These are phyloP conservation scores for Calameuta filiformis DNA, from an alignment of 2,888 invertebrate genomes.

Conservation along the genomic window DNA sequence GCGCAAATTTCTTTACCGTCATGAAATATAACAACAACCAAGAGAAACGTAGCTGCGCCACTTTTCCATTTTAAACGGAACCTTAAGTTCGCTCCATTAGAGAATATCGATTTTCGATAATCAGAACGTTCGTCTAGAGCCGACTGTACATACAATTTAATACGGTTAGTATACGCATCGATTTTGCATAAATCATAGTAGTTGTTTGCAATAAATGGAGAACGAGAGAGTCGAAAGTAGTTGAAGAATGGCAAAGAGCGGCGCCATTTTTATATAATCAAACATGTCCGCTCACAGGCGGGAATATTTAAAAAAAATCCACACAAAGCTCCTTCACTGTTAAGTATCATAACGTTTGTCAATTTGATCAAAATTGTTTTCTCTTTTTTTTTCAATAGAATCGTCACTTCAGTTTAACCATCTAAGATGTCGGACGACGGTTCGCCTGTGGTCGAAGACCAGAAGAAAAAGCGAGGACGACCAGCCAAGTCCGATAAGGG, in stretches of 20 bases:
- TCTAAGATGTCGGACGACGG: slow-evolving; percentile 62
- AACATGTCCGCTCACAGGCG: not conserved
- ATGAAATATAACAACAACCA: not conserved
- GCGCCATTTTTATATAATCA: not conserved
- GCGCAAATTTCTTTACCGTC: not conserved
- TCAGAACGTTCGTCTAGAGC: not conserved
- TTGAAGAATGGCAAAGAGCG: not conserved
- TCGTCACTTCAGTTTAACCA: not conserved
- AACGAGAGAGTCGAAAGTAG: not conserved
- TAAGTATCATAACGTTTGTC: not conserved
- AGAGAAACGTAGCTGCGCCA: not conserved
- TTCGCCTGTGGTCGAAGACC: slow-evolving; percentile 61
- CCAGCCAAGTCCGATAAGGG: slow-evolving; percentile 55
- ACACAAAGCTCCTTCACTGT: not conserved
- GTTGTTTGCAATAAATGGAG: not conserved
- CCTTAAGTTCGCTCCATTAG: not conserved
- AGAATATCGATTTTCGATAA: not conserved
- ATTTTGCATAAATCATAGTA: not conserved
- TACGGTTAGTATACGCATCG: not conserved
- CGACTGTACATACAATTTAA: not conserved
- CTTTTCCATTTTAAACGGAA: not conserved
- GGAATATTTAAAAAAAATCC: not conserved
- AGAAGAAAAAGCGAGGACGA: slow-evolving; percentile 64
- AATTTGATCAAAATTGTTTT: not conserved
- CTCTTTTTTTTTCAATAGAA: not conserved